Percentiles rank a stretch among this genome's conserved stretches.
These are phyloP conservation scores for Drosophila anomalipes DNA, from an alignment of 2,888 invertebrate species.

Conservation along the genomic window DNA sequence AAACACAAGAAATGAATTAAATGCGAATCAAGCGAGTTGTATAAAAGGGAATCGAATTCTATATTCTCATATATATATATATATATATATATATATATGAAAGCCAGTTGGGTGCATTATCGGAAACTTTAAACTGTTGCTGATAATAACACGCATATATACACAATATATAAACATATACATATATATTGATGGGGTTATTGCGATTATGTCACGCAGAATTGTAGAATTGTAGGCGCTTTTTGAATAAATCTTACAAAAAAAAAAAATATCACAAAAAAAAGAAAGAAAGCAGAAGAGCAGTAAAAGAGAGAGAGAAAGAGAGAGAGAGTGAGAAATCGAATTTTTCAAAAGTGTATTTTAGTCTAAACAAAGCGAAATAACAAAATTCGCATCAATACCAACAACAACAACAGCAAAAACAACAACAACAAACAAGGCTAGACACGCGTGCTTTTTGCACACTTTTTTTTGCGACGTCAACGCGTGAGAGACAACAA, in stretches of 20 bases:
- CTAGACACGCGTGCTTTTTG: slow-evolving; percentile 56
- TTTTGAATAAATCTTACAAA: slow-evolving; percentile 24
- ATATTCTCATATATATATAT: slow-evolving; percentile 1
- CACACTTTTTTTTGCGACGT: slow-evolving; percentile 41
- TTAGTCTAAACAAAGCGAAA: slow-evolving; percentile 37
- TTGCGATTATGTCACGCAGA: slow-evolving; percentile 69
- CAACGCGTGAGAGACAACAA: slow-evolving; percentile 23
- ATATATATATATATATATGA: background rate
- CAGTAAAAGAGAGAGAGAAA: slow-evolving; percentile 2
- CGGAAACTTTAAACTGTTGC: slow-evolving; percentile 49
- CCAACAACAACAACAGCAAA: slow-evolving; percentile 26
- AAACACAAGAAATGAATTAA: slow-evolving; percentile 14
- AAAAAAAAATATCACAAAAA: slow-evolving; percentile 23
- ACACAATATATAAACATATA: background rate
- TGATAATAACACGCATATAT: slow-evolving; percentile 28
- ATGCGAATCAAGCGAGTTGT: slow-evolving; percentile 12
- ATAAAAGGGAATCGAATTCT: slow-evolving; percentile 28
- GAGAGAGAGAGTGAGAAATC: slow-evolving; percentile 14
- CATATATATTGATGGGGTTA: slow-evolving; percentile 29
- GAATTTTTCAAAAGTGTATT: slow-evolving; percentile 32
- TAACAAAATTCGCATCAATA: slow-evolving; percentile 23
- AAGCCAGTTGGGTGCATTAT: slow-evolving; percentile 29
- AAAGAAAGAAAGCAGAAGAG: slow-evolving; percentile 19
- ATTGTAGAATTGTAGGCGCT: slow-evolving; percentile 36
- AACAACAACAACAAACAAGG: slow-evolving; percentile 34